Percentiles rank a stretch among this genome's conserved stretches.
phyloP scores from a whole-genome alignment of 2,888 invertebrate genomes.

The Heteropelma amictum region DNA sequence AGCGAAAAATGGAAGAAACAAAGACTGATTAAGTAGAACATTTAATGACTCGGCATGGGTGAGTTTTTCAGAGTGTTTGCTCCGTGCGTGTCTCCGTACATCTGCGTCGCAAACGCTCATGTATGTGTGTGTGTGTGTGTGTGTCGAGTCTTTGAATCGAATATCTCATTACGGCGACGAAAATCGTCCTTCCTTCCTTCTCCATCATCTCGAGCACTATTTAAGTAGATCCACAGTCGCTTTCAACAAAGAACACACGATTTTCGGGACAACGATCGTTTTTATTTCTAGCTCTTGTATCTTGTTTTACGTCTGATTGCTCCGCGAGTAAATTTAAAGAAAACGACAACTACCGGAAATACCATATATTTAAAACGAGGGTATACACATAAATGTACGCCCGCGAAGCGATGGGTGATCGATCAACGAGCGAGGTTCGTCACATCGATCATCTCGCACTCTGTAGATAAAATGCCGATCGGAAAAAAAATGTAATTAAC shows the following conservation, averaged over 20 bases:
- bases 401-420: neutral
- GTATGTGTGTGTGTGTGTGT: neutral
- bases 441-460: neutral
- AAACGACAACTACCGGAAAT: conserved; percentile 19
- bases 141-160: neutral
- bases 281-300: neutral
- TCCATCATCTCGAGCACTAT: conserved; percentile 23
- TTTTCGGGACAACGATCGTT: conserved; percentile 1
- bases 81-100: neutral
- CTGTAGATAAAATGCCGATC: conserved; percentile 43
- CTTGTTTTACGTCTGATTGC: conserved; percentile 18
- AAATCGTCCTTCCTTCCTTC: conserved; percentile 7
- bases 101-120: neutral
- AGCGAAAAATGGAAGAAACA: conserved; percentile 47
- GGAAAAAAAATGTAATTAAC: conserved; percentile 9
- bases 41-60: conserved; percentile 7
- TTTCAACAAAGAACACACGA: conserved; percentile 28
- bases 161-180: neutral
- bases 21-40: conserved; percentile 55
- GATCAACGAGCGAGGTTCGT: neutral
- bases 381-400: neutral
- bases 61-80: neutral
- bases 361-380: conserved; percentile 19
- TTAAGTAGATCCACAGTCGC: conserved; percentile 45
- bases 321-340: conserved; percentile 43